Base-by-base conservation (phyloP, 1,140 invertebrate genomes). In the Atopsyche davidsoni region DNA sequence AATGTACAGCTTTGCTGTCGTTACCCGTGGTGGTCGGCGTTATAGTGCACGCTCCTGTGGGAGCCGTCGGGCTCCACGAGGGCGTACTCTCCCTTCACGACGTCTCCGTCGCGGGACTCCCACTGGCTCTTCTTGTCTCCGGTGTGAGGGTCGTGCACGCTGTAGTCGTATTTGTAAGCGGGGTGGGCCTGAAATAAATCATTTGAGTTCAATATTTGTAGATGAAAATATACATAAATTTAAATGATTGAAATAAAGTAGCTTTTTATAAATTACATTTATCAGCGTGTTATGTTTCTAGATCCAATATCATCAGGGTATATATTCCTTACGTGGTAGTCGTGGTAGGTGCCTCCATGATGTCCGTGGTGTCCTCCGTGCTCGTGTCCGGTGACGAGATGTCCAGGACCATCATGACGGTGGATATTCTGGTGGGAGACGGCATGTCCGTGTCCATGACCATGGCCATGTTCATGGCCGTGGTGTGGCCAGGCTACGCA, bases 151-250 rank as follows among this genome's bases (percentile, higher is more conserved):
- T 83, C 81, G 51, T 79, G 76, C 9, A 83, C 77, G 17, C 76
- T 77, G 62, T 83, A 83, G 47, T 76, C 79, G 57, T 79, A 82
- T 49, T 73, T 74, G 60, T 83, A 83, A 17, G 59, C 54, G 6
- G 59, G 60, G 41, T 63, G 54, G 43, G 56, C 51, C 47, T 61
- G 9, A 2, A 32, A 31, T 2, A 10, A 10, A 34, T n/a, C n/a
- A 16, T n/a, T n/a, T n/a, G n/a, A n/a, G n/a, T n/a, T n/a, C n/a
- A n/a, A n/a, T n/a, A n/a, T n/a, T n/a, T n/a, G n/a, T n/a, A n/a
- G n/a, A n/a, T n/a, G n/a, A n/a, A n/a, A n/a, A n/a, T n/a, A n/a
- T n/a, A n/a, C n/a, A n/a, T n/a, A n/a, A n/a, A n/a, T n/a, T n/a
- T n/a, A n/a, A n/a, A n/a, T n/a, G n/a, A n/a, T n/a, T n/a, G n/a